Conservation (phyloP, 1,140 invertebrate species). For the Panagrolaimus sp. region DNA sequence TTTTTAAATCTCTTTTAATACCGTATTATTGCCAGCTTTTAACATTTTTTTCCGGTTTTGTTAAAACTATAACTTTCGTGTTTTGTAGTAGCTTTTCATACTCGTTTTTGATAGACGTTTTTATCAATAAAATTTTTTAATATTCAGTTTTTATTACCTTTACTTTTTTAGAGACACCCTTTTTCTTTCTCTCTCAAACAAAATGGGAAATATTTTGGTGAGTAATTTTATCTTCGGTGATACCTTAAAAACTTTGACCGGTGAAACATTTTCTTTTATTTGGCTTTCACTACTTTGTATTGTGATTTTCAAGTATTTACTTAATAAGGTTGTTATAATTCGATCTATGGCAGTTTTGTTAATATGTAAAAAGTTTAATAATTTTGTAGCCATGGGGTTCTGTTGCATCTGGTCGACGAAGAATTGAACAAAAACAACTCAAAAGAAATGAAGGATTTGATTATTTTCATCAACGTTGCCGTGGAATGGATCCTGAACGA, state of each 20-base stretch:
- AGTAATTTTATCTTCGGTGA: slow-evolving; percentile 20
- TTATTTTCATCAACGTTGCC: slow-evolving; percentile 1
- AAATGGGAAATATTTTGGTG: slow-evolving; percentile 26
- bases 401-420: neutral
- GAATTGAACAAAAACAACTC: slow-evolving; percentile 22
- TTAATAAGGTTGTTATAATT: slow-evolving; percentile 13
- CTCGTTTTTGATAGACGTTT: no score
- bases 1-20: no score
- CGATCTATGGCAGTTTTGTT: neutral
- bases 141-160: no score
- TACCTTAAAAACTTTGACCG: neutral
- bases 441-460: slow-evolving; percentile 24
- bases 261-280: slow-evolving; percentile 18
- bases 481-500: slow-evolving; percentile 22
- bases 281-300: slow-evolving; percentile 15
- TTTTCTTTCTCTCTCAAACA: neutral
- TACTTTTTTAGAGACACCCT: no score
- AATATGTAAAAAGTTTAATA: neutral
- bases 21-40: no score
- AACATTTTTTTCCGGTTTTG: no score
- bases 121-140: no score
- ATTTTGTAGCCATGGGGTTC: slow-evolving; percentile 29
- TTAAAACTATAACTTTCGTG: no score
- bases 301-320: slow-evolving; percentile 6
- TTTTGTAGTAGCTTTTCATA: no score